Percentiles rank a stretch among this genome's conserved stretches.
These are phyloP conservation scores for Crotophaga sulcirostris DNA, from an alignment of 2,113 vertebrate genomes.

Conservation along the genomic window DNA sequence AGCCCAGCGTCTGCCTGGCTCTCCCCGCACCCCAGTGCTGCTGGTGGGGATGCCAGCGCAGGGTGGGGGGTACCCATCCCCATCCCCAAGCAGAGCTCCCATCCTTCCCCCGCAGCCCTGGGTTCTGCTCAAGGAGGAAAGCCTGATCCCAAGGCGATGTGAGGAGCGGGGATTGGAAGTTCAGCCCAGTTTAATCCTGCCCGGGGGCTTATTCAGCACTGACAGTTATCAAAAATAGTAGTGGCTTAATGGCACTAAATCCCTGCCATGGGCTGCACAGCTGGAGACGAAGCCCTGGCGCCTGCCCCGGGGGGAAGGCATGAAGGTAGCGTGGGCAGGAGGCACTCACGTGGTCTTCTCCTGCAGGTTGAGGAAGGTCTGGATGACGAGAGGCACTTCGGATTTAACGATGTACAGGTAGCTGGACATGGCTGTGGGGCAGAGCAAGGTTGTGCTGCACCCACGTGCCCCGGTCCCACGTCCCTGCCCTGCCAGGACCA, in stretches of 20 bases:
- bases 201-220: slow-evolving; percentile 57
- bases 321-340: neutral
- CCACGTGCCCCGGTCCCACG: neutral
- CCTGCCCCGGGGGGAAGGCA: neutral
- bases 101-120: accelerated
- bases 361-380: slow-evolving; percentile 89
- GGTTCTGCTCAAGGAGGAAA: slow-evolving; percentile 2
- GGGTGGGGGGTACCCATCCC: accelerated
- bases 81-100: neutral
- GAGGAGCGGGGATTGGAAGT: slow-evolving; percentile 65
- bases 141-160: slow-evolving; percentile 38
- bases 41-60: neutral
- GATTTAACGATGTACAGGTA: slow-evolving; percentile 98
- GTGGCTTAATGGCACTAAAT: slow-evolving; percentile 69
- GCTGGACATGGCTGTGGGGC: slow-evolving; percentile 93
- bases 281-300: slow-evolving; percentile 17
- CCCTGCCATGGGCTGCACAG: slow-evolving; percentile 60
- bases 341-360: slow-evolving; percentile 84
- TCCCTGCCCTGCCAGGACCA: accelerated
- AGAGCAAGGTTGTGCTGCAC: neutral
- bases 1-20: neutral
- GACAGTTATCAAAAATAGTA: slow-evolving; percentile 70
- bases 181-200: slow-evolving; percentile 65
- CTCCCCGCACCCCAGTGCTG: neutral
- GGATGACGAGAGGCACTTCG: slow-evolving; percentile 95